phyloP scores from a whole-genome alignment of 1,140 invertebrate genomes.

The Lanistes nyassanus region DNA sequence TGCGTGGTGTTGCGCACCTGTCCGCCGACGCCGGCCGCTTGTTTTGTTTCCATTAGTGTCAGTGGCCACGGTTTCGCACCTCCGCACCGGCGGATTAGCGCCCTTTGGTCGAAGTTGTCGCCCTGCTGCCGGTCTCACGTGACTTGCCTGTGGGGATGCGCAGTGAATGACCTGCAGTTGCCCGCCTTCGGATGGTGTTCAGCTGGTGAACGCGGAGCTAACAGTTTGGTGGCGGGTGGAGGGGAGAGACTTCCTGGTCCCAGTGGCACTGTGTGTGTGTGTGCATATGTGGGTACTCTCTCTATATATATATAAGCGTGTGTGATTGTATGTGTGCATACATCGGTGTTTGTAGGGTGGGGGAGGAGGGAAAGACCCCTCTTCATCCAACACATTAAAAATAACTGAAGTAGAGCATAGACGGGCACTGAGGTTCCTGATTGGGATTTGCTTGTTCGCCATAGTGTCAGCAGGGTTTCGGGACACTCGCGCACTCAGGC shows the following conservation, averaged over 20 bases:
- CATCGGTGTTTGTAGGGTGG: not conserved
- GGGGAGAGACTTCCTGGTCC: too few relatives aligned
- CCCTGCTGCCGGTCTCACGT: not conserved
- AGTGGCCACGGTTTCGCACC: not conserved
- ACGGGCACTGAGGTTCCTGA: too few relatives aligned
- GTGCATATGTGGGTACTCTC: too few relatives aligned
- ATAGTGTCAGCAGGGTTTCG: too few relatives aligned
- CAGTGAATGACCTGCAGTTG: not conserved
- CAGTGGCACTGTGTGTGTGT: not conserved
- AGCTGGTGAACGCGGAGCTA: too few relatives aligned
- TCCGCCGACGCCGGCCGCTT: not conserved
- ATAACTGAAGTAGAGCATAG: too few relatives aligned
- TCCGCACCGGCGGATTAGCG: not conserved
- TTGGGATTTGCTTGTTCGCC: too few relatives aligned
- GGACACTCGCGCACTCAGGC: not conserved
- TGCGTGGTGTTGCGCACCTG: not conserved
- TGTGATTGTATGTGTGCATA: constrained; percentile 8
- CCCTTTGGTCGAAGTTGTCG: constrained; percentile 13
- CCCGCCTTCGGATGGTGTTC: too few relatives aligned
- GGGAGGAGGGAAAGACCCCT: not conserved
- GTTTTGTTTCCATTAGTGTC: constrained; percentile 23
- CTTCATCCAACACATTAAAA: too few relatives aligned
- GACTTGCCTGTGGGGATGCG: not conserved
- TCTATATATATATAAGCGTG: too few relatives aligned
- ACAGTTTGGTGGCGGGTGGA: too few relatives aligned